Evolutionary conservation across 2,113 vertebrate genomes (phyloP), one percentile per base, ranked within the genome.

Genomic region (Camelus dromedarius): DNA sequence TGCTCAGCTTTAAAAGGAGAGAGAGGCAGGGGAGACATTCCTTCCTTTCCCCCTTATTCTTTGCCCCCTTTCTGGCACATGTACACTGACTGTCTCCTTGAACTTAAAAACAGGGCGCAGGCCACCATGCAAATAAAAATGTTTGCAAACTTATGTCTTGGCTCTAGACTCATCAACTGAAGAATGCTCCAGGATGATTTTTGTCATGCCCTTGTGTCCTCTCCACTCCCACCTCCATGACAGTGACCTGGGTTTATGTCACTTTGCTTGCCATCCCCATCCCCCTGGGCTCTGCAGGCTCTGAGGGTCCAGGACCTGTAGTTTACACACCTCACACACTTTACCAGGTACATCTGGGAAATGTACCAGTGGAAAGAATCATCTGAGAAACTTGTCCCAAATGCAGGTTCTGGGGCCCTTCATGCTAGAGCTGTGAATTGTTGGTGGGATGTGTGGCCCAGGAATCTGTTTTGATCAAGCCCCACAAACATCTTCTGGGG

Each of bases 91-190:
- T 0, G 64, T 66, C 70, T 60, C 76, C 64, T 92, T 88, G 67
- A 72, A 89, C 58, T 83, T 80, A 19, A 91, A 85, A 69, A 38
- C 35, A 70, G 28, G 60, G 32, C 20, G 3, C 50, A n/a, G 54
- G 73, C 60, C 38, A 54, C 93, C 52, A 46, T 15, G 77, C 54
- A 60, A 97, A 97, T 97, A 94, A 96, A 96, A 77, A 56, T 16
- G 20, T 66, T 85, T 67, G 48, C 46, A 19, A 66, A 28, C 26
- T 5, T 35, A 64, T 35, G 67, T 52, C 73, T 69, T 58, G 32
- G 50, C 46, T 93, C 85, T 76, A 5, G 50, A 79, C 46, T 82
- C 54, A n/a, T 14, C 70, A 8, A 5, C 7, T 28, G 32, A 24
- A 9, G 16, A 35, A 9, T 4, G n/a, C 70, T n/a, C 22, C 1